Evolutionary conservation across 2,797 vertebrate genomes (phyloP), one percentile per base, ranked within the genome.

Genomic region (Cirrhinus mrigala): DNA sequence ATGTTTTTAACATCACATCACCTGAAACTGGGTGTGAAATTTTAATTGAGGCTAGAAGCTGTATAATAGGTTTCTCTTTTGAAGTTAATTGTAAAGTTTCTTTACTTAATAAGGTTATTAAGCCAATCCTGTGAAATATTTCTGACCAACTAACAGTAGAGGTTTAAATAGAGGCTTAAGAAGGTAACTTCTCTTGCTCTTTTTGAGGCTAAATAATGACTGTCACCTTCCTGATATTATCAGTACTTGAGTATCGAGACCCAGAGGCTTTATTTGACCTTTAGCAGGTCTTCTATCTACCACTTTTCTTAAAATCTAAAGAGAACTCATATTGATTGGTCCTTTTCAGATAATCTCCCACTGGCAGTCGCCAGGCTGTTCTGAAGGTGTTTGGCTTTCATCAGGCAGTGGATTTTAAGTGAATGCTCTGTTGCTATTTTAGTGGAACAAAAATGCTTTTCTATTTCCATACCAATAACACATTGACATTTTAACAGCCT

Each of bases 401-500:
- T 81, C 66, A 24, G 33, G 16, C 37, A 10, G 68, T 64, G 44
- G n/a, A 46, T 54, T 81, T 68, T 37, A 37, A 50, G 46, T 52
- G 27, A 52, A 33, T 52, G 60, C 54, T 24, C 12, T 50, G 40
- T 20, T 79, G 73, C 29, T 33, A 20, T 54, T 68, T 75, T 75
- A 48, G 27, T 56, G 20, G 14, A 77, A 24, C 11, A 79, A 24
- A 78, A 46, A 46, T 12, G 7, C 60, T 79, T 15, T n/a, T 6
- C 40, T 20, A 66, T 79, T 79, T 79, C 60, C 60, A 64, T 27
- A 54, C 10, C 44, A 46, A 20, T 52, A 80, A 46, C n/a, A 62
- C 46, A 75, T 24, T 81, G 58, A 68, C 84, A 68, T 76, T 81
- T 66, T 75, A 66, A 81, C n/a, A 68, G 37, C 12, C 24, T 58